Evolutionary conservation across 2,888 invertebrate species (phyloP), one percentile per base, ranked within the genome.

Genomic region (Agrochola litura): DNA sequence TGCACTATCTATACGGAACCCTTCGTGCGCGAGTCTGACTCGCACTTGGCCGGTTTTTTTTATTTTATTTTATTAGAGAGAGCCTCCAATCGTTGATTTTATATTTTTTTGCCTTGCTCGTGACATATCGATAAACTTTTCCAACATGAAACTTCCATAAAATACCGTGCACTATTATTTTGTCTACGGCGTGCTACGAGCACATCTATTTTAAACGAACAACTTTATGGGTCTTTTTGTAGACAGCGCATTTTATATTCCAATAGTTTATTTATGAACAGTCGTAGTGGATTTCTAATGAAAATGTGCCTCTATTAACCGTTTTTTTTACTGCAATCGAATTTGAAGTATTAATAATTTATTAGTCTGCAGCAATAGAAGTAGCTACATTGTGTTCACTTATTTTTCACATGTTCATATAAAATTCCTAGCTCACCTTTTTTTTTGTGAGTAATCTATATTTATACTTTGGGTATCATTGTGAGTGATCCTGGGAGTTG

Each of bases 231-330:
- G 37, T 54, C 22, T 75, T 84, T 81, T 75, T 81, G 65, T 73
- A 70, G 69, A 81, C 75, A 66, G 12, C 61, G 14, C 43, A 61
- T 84, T 82, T 82, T 81, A 63, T 82, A 65, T 81, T 75, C 82
- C 67, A 65, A 84, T 70, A 75, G 81, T 69, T 81, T 82, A 84
- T 84, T 73, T 84, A 69, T 66, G 81, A n/a, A 60, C 46, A 25
- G 52, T 58, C 41, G 63, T 25, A 64, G 14, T 54, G 54, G 49
- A 67, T 68, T 80, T 81, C 41, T 64, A 58, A 80, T 43, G 30
- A 56, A 79, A 78, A 49, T 22, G n/a, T 22, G 49, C 6, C 6
- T 30, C 3, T 30, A 69, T 6, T 30, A 69, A 64, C 58, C 22
- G 43, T 56, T 56, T 56, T 56, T 56, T 64, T 82, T 54, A 41